Evolutionary conservation across 1,140 invertebrate species (phyloP).

Genomic region (Odontomachus brunneus): DNA sequence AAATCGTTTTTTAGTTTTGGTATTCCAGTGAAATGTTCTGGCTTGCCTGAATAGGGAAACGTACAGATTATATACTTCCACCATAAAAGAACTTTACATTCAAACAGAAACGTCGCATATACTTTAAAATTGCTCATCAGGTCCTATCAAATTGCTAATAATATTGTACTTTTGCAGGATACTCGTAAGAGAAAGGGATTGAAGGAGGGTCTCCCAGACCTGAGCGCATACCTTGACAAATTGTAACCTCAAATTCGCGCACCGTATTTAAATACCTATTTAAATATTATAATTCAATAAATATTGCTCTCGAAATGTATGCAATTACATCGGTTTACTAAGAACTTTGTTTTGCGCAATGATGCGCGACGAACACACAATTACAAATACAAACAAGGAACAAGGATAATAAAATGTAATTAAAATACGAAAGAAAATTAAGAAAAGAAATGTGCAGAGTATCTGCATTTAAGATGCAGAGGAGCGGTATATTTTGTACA

Average conservation of each 20-base stretch:
- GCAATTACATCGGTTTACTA: constrained; percentile 80
- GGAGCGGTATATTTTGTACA: constrained; percentile 81
- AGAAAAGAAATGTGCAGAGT: constrained; percentile 10
- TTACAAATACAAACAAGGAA: constrained; percentile 74
- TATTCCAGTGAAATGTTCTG: constrained; percentile 74
- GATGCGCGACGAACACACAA: constrained; percentile 71
- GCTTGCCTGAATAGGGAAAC: constrained; percentile 85
- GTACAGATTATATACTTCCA: constrained; percentile 67
- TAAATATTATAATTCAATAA: constrained; percentile 84
- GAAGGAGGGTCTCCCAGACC: constrained; percentile 98
- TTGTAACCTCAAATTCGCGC: constrained; percentile 89
- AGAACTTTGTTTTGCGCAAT: constrained; percentile 80
- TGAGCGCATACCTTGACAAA: constrained; percentile 97
- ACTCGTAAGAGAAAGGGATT: constrained; percentile 99
- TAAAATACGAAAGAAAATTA: constrained; percentile 62
- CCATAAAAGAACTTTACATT: background rate
- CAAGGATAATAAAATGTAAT: constrained; percentile 80
- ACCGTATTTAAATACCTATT: constrained; percentile 84
- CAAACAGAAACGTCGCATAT: background rate
- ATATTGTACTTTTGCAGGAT: constrained; percentile 87
- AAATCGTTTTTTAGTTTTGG: constrained; percentile 85
- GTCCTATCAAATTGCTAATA: background rate
- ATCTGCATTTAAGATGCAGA: constrained; percentile 71
- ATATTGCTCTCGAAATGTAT: constrained; percentile 79
- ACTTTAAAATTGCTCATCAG: background rate